Conservation (phyloP, 92 coral and sea anemone species). For the Porites rus region DNA sequence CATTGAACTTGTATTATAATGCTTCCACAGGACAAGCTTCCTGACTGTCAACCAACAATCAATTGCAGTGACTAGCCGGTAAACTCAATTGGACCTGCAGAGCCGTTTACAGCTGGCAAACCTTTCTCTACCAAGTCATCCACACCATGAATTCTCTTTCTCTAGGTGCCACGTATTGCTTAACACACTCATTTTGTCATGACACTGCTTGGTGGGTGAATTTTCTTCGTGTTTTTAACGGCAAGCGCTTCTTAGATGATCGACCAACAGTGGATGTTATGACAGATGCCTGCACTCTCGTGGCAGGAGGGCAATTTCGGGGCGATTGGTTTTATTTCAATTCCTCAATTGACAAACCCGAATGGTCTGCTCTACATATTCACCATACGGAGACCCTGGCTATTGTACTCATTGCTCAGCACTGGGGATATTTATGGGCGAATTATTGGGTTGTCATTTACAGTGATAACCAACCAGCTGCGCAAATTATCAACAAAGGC, state of each 20-base stretch:
- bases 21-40: slow-evolving; percentile 38
- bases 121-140: slow-evolving; percentile 1
- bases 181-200: background rate
- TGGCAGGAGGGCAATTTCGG: slow-evolving; percentile 35
- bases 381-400: slow-evolving; percentile 41
- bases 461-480: slow-evolving; percentile 58
- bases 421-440: slow-evolving; percentile 39
- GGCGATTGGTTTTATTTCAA: slow-evolving; percentile 49
- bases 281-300: slow-evolving; percentile 32
- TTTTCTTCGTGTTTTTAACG: background rate
- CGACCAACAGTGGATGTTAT: slow-evolving; percentile 34
- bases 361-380: slow-evolving; percentile 17
- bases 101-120: slow-evolving; percentile 17
- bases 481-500: slow-evolving; percentile 49
- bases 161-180: background rate
- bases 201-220: background rate
- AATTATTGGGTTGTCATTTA: slow-evolving; percentile 51
- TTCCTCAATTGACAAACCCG: slow-evolving; percentile 20
- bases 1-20: slow-evolving; percentile 16
- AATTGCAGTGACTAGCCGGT: slow-evolving; percentile 26
- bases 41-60: background rate
- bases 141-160: slow-evolving; percentile 22
- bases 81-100: slow-evolving; percentile 40
- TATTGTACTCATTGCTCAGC: slow-evolving; percentile 5
- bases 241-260: background rate